A percentile compares a stretch with the other conserved stretches of the same genome.
phyloP scores from a whole-genome alignment of 2,888 invertebrate species.

The Koerneria pararmatus region DNA sequence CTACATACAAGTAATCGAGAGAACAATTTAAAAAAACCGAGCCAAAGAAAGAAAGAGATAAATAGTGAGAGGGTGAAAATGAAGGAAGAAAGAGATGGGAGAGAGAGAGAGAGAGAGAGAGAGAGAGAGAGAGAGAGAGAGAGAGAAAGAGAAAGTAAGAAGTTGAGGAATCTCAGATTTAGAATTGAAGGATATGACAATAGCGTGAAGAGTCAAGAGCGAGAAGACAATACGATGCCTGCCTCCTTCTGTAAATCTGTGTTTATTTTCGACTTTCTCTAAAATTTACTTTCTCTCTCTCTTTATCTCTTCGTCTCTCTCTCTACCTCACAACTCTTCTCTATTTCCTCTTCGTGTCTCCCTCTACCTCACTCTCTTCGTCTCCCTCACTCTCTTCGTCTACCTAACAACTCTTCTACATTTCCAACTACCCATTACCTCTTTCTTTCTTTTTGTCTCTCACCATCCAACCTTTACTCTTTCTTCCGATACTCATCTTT shows the following conservation, averaged over 20 bases:
- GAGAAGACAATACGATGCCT: slow-evolving; percentile 6
- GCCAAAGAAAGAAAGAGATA: not conserved
- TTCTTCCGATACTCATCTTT: no score
- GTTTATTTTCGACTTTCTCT: no score
- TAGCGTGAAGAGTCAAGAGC: slow-evolving; percentile 2
- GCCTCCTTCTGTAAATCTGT: no score
- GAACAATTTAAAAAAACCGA: not conserved
- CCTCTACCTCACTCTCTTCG: not conserved
- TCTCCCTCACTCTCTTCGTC: not conserved
- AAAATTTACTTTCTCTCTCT: no score
- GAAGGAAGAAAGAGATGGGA: not conserved
- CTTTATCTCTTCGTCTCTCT: not conserved
- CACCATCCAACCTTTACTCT: no score
- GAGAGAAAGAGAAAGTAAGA: not conserved
- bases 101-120: not conserved
- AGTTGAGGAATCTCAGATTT: not conserved
- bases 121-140: not conserved
- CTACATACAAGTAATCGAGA: not conserved
- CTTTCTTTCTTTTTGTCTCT: no score
- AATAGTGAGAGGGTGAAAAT: not conserved
- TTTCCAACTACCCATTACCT: no score
- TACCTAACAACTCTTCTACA: not conserved
- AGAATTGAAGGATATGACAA: not conserved
- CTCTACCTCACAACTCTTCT: not conserved
- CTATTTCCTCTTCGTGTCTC: not conserved